phyloP scores from a whole-genome alignment of 1,140 invertebrate species.

The Phymorhynchus buccinoides region DNA sequence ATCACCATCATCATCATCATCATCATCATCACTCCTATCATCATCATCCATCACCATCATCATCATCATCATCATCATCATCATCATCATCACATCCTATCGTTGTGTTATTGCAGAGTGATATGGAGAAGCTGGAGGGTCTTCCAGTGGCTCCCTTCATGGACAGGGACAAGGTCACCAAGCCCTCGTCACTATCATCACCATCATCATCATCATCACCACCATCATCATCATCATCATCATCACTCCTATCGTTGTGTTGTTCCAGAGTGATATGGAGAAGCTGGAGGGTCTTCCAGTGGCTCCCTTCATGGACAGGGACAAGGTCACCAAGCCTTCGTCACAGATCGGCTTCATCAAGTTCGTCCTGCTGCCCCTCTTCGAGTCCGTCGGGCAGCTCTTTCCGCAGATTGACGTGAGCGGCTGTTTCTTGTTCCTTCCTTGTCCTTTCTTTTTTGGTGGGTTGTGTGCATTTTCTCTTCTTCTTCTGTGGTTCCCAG shows the following conservation, averaged over 20 bases:
- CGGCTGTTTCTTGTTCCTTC: not conserved
- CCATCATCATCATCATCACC: too few species aligned
- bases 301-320: constrained; percentile 91
- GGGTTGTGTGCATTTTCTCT: too few species aligned
- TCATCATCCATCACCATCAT: too few species aligned
- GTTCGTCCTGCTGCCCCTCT: constrained; percentile 82
- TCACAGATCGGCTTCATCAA: constrained; percentile 91
- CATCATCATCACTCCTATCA: too few species aligned
- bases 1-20: too few species aligned
- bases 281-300: constrained; percentile 88
- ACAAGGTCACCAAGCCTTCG: constrained; percentile 89
- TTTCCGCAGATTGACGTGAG: constrained; percentile 59
- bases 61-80: too few species aligned
- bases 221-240: too few species aligned
- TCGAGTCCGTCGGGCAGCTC: constrained; percentile 63
- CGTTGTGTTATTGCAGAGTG: constrained; percentile 78
- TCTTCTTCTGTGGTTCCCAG: too few species aligned
- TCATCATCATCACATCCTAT: too few species aligned
- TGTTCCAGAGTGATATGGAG: constrained; percentile 84
- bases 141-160: constrained; percentile 90
- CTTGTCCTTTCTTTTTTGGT: not conserved
- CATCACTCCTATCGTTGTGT: too few species aligned
- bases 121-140: constrained; percentile 87
- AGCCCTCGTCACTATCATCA: constrained; percentile 88
- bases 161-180: constrained; percentile 91